A percentile compares a stretch with the other conserved stretches of the same genome.
phyloP scores from a whole-genome alignment of 2,888 invertebrate species.

The Elgonia sp. region DNA sequence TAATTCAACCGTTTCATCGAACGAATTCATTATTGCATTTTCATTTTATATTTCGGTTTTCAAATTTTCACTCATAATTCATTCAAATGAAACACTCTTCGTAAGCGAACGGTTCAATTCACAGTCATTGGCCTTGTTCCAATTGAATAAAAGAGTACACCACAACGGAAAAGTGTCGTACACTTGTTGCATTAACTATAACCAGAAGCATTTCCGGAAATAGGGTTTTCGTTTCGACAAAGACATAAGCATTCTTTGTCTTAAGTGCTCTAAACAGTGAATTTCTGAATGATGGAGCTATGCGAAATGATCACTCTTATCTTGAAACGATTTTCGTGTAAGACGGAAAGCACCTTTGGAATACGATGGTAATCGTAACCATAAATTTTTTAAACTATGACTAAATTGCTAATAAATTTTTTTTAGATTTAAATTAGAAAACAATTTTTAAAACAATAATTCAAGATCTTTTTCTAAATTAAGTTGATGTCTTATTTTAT shows the following conservation, averaged over 20 bases:
- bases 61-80: slow-evolving; percentile 36
- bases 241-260: slow-evolving; percentile 49
- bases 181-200: slow-evolving; percentile 82
- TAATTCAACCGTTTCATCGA: too few relatives aligned
- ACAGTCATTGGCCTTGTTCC: slow-evolving; percentile 81
- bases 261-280: slow-evolving; percentile 56
- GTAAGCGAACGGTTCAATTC: slow-evolving; percentile 36
- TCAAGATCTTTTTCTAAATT: too few relatives aligned
- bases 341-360: neutral
- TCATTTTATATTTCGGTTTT: neutral
- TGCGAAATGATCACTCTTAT: slow-evolving; percentile 46
- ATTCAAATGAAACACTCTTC: slow-evolving; percentile 39
- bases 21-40: neutral
- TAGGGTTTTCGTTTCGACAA: slow-evolving; percentile 45
- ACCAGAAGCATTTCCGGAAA: slow-evolving; percentile 67
- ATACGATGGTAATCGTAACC: neutral
- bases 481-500: too few relatives aligned
- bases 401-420: neutral
- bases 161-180: slow-evolving; percentile 61
- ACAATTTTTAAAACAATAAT: too few relatives aligned
- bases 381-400: neutral
- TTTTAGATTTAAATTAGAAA: neutral
- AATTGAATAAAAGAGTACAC: slow-evolving; percentile 79
- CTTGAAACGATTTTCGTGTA: slow-evolving; percentile 40
- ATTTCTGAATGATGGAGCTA: slow-evolving; percentile 41